phyloP scores from a whole-genome alignment of 2,797 vertebrate genomes.

The Tamandua tetradactyla region DNA sequence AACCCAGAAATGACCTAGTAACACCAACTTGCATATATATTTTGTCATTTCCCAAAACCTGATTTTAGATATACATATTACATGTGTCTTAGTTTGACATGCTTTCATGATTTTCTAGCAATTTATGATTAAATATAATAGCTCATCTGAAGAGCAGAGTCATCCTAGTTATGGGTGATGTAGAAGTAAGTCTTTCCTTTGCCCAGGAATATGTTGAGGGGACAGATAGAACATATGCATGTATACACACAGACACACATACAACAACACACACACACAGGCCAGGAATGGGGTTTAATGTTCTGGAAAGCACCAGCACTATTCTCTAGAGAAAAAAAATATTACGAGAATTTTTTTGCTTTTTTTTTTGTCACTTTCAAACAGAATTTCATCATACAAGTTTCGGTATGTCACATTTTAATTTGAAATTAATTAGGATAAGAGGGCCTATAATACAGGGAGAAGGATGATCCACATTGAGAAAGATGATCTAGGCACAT shows the following conservation, averaged over 20 bases:
- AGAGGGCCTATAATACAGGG: slow-evolving; percentile 65
- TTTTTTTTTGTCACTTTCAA: slow-evolving; percentile 1
- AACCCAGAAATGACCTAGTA: slow-evolving; percentile 33
- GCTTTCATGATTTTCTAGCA: background rate
- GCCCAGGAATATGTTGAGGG: background rate
- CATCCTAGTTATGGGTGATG: background rate
- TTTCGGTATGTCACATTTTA: slow-evolving; percentile 71
- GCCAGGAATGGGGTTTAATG: background rate
- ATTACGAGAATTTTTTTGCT: background rate
- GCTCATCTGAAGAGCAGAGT: background rate
- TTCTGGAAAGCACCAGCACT: background rate
- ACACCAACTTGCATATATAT: background rate
- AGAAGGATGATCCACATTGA: slow-evolving; percentile 61
- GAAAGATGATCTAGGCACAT: slow-evolving; percentile 64
- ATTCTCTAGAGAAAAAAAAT: background rate
- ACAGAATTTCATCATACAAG: slow-evolving; percentile 1
- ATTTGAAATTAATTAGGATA: slow-evolving; percentile 75
- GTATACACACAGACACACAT: background rate
- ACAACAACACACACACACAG: too few species aligned
- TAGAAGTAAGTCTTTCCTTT: background rate
- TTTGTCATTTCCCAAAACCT: background rate
- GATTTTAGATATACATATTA: slow-evolving; percentile 37
- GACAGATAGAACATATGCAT: background rate
- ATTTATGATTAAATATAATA: background rate
- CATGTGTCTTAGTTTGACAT: background rate